phyloP scores from a whole-genome alignment of 2,797 vertebrate genomes.

The Selene dorsalis region DNA sequence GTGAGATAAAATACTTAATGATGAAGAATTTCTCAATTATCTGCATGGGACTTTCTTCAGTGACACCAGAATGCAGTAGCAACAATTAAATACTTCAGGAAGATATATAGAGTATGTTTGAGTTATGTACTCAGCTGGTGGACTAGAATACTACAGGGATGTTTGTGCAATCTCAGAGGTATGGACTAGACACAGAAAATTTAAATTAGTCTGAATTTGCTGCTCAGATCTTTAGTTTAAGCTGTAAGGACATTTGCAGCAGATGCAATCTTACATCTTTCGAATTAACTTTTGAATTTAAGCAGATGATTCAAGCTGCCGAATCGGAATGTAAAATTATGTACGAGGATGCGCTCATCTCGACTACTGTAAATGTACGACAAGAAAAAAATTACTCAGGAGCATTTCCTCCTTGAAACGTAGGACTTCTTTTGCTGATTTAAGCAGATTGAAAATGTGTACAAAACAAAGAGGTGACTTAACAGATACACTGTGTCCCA shows the following conservation, averaged over 20 bases:
- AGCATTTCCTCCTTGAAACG: constrained; percentile 11
- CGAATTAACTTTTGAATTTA: constrained; percentile 10
- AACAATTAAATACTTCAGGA: constrained; percentile 9
- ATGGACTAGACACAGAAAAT: neutral
- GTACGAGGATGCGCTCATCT: constrained; percentile 11
- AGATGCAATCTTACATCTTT: neutral
- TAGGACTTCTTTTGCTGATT: constrained; percentile 39
- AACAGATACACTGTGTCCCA: constrained; percentile 53
- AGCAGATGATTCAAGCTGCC: constrained; percentile 6
- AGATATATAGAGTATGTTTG: constrained; percentile 5
- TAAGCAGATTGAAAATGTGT: constrained; percentile 36
- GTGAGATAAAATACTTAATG: neutral
- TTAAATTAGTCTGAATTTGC: neutral
- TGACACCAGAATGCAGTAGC: neutral
- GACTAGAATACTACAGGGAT: neutral
- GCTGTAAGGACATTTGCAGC: neutral
- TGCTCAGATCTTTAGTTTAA: neutral
- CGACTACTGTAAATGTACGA: neutral
- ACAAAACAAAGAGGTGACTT: constrained; percentile 58
- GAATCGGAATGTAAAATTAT: constrained; percentile 18
- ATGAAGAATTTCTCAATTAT: neutral
- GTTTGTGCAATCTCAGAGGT: constrained; percentile 1
- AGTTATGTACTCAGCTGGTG: constrained; percentile 35
- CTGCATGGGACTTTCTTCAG: constrained; percentile 1
- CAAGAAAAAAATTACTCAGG: neutral